Conservation (phyloP, 2,113 vertebrate genomes). For the Marmota flaviventris region DNA sequence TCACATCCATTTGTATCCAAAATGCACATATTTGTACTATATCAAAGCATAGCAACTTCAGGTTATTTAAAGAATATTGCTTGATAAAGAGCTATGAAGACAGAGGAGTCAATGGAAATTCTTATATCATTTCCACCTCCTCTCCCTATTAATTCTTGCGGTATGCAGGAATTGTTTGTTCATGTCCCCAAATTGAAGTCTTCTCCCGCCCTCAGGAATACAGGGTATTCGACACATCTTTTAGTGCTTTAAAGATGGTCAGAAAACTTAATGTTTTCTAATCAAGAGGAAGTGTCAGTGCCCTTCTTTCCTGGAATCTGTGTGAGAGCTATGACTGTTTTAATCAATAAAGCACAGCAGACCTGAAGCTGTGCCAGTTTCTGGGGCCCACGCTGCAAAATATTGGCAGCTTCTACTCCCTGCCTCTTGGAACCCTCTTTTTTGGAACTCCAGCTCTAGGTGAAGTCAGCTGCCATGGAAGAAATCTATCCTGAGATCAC, state of each 20-base stretch:
- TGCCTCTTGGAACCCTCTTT: neutral
- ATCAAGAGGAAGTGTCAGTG: neutral
- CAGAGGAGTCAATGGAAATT: neutral
- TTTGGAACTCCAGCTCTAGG: neutral
- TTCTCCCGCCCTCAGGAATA: neutral
- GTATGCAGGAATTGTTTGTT: neutral
- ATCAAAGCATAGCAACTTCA: neutral
- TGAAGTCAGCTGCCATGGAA: neutral
- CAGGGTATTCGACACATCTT: neutral
- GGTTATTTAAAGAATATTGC: neutral
- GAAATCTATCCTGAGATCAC: neutral
- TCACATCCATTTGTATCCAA: neutral
- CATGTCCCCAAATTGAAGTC: neutral
- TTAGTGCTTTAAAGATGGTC: neutral
- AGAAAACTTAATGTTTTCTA: neutral
- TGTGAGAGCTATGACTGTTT: neutral
- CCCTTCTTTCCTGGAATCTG: neutral
- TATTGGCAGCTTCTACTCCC: neutral
- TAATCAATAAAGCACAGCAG: neutral
- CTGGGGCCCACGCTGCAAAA: neutral
- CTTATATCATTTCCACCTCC: neutral
- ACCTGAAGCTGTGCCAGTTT: neutral
- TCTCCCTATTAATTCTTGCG: neutral
- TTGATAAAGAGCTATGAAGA: slow-evolving; percentile 14
- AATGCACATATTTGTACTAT: neutral